Percentiles rank a stretch among this genome's conserved stretches.
phyloP scores from a whole-genome alignment of 2,888 invertebrate genomes.

The Andrena bucephala region DNA sequence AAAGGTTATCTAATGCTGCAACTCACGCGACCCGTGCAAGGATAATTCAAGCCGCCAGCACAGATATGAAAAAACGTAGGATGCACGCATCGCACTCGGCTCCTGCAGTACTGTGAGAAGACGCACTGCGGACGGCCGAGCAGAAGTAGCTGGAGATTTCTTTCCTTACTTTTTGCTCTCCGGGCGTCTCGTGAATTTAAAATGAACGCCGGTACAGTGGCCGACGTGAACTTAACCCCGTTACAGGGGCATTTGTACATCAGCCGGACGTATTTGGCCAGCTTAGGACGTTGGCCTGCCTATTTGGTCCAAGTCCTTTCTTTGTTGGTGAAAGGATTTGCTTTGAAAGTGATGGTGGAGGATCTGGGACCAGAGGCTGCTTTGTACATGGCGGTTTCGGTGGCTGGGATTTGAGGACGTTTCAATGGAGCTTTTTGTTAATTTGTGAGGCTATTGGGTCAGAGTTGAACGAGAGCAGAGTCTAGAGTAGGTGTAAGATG shows the following conservation, averaged over 20 bases:
- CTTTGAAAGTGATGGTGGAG: not conserved
- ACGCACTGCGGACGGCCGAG: constrained; percentile 11
- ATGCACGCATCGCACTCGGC: not conserved
- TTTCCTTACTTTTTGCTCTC: not conserved
- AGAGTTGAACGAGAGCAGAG: not conserved
- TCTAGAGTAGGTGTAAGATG: not conserved
- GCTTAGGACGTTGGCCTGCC: constrained; percentile 8
- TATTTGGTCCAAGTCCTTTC: constrained; percentile 17
- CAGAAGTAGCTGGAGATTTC: not conserved
- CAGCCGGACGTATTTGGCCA: not conserved
- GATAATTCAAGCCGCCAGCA: not conserved
- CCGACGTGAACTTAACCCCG: constrained; percentile 8
- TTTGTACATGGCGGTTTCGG: not conserved
- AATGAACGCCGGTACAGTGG: constrained; percentile 3
- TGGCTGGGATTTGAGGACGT: not conserved
- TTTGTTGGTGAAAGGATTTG: not conserved
- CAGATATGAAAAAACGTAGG: not conserved
- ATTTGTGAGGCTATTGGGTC: not conserved
- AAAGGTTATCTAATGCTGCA: not conserved
- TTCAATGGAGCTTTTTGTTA: not conserved
- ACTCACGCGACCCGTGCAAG: not conserved
- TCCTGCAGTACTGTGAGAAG: constrained; percentile 8
- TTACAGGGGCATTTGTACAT: not conserved
- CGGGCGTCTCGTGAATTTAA: constrained; percentile 26
- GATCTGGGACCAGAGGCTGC: not conserved